A percentile compares a stretch with the other conserved stretches of the same genome.
Evolutionary conservation across 2,797 vertebrate species (phyloP).

Genomic region (Ambastaia sidthimunki): DNA sequence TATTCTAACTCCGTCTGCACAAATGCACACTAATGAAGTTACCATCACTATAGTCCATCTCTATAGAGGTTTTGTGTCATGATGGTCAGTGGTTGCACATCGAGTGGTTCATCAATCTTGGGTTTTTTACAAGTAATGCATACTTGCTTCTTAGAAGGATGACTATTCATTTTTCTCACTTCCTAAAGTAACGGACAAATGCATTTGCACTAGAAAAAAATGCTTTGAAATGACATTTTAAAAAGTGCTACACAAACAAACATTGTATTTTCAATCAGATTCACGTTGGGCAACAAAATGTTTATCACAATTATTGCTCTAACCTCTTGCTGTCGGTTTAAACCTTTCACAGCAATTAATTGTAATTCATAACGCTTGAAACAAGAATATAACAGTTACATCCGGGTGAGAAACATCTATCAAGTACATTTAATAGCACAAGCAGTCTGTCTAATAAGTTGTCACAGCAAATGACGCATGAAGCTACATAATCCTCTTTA

Average conservation of each 20-base stretch:
- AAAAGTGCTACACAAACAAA: not conserved
- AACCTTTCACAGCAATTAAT: not conserved
- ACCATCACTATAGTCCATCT: not conserved
- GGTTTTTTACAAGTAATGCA: not conserved
- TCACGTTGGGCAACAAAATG: not conserved
- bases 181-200: not conserved
- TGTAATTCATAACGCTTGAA: too few relatives aligned
- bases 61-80: not conserved
- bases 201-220: not conserved
- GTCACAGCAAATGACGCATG: not conserved
- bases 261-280: too few relatives aligned
- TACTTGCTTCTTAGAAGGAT: slow-evolving; percentile 13
- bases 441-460: too few relatives aligned
- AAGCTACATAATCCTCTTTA: not conserved
- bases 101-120: slow-evolving; percentile 2
- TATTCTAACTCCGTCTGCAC: not conserved
- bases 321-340: not conserved
- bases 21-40: not conserved
- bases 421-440: too few relatives aligned
- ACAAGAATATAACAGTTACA: too few relatives aligned
- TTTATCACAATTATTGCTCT: not conserved
- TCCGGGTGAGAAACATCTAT: too few relatives aligned
- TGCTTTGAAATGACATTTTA: not conserved
- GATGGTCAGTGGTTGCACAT: too few relatives aligned
- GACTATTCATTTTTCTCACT: slow-evolving; percentile 9